Base-by-base conservation (phyloP, 2,113 vertebrate species). In the Alethe diademata region DNA sequence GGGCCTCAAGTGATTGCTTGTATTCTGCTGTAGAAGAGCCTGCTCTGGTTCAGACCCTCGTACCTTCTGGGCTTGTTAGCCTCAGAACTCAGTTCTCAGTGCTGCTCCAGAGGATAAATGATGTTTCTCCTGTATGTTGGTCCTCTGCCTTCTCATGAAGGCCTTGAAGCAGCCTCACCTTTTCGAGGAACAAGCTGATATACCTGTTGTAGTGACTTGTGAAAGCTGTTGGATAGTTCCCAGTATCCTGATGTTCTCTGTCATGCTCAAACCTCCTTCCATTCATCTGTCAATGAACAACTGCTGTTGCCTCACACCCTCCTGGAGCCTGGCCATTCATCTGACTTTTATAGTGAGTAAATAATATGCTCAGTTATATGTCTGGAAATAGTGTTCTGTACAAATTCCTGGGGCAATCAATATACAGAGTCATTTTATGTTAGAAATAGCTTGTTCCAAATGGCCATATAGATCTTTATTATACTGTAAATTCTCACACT, bases 381-480 rank as follows among this genome's bases (percentile, higher is more conserved):
- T 74, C 95, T 95, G 93, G 93, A 96, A 95, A 94, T 90, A 93
- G 93, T 88, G 92, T 96, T 96, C 94, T 93, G 94, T 95, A 94
- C 88, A 96, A 95, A 86, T 95, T 96, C 93, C 92, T 96, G 38
- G 0, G 95, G 95, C 96, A 96, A 96, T 97, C 95, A 96, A 96
- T 97, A 96, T 93, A 96, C 79, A 86, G 86, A 96, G 86, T 88
- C 18, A 0, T 94, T 97, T 97, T 95, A 90, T 93, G 93, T 94
- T 97, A 96, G 95, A 96, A 96, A 93, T 94, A 90, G 90, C 95
- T 94, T 95, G 95, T 95, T 97, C 95, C 92, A 95, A 97, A 96
- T 95, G 90, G 93, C 92, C 48, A 23, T 88, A 96, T 96, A 86
- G 92, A 92, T 97, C 94, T 96, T 96, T 96, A 95, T 96, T 96